Evolutionary conservation across 2,113 vertebrate species (phyloP).

Genomic region (Chiloscyllium plagiosum): DNA sequence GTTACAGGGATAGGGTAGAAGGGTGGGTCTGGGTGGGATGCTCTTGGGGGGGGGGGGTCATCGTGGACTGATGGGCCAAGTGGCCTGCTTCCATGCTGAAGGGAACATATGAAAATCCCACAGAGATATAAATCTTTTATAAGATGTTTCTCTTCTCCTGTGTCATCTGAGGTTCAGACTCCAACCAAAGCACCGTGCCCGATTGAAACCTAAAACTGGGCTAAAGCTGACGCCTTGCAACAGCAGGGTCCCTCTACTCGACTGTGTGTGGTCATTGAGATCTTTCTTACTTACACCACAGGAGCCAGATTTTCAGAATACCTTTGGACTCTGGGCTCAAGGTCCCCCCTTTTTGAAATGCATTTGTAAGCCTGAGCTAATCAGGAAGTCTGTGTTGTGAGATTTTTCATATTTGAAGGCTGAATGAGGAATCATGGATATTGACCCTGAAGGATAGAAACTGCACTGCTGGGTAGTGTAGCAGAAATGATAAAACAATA

Average conservation of each 20-base stretch:
- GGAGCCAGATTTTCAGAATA: too few species aligned
- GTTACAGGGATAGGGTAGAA: too few species aligned
- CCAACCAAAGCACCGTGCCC: not conserved
- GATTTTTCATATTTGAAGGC: too few species aligned
- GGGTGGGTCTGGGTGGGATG: too few species aligned
- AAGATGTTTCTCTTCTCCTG: not conserved
- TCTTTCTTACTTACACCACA: too few species aligned
- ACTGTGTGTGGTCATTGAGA: not conserved
- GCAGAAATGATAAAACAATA: not conserved
- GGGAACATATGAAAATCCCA: not conserved
- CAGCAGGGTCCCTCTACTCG: not conserved
- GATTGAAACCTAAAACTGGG: not conserved
- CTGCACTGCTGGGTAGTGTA: not conserved
- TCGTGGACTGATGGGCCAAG: too few species aligned
- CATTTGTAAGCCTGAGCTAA: too few species aligned
- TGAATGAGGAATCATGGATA: not conserved
- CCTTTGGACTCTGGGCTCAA: too few species aligned
- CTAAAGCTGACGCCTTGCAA: not conserved
- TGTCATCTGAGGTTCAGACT: not conserved
- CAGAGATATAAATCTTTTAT: not conserved
- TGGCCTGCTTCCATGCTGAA: too few species aligned
- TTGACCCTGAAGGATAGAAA: not conserved
- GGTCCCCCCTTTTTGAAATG: too few species aligned
- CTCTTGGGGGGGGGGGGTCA: too few species aligned
- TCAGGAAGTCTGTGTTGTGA: too few species aligned